These are phyloP conservation scores for Lepidochitona cinerea DNA, from an alignment of 2,888 invertebrate species.

Conservation along the genomic window DNA sequence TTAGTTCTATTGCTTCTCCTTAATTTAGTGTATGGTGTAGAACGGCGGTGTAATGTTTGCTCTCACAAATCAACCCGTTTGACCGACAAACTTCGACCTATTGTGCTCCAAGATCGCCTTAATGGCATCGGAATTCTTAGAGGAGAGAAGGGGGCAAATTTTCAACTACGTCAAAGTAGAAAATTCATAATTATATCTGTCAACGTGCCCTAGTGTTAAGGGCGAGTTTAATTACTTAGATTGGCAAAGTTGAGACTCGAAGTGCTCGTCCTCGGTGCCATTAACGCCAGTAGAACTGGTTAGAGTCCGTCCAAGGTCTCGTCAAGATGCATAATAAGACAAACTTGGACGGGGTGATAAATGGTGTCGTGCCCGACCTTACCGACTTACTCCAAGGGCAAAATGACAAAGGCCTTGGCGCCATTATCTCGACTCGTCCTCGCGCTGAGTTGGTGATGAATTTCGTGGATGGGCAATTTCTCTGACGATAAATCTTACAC, in stretches of 20 bases:
- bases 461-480: constrained; percentile 6
- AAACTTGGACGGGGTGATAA: not conserved
- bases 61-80: constrained; percentile 1
- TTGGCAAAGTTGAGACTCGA: not conserved
- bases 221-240: constrained; percentile 1
- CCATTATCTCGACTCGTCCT: not conserved
- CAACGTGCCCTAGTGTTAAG: not conserved
- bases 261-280: not conserved
- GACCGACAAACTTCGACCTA: not conserved
- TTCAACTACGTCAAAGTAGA: not conserved
- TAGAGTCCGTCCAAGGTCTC: constrained; percentile 1
- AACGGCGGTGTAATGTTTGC: not conserved
- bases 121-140: not conserved
- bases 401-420: constrained; percentile 1
- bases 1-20: too few species aligned
- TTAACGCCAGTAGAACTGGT: not conserved
- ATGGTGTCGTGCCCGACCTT: not conserved
- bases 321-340: not conserved
- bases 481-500: not conserved
- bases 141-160: not conserved
- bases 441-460: not conserved
- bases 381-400: not conserved
- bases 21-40: too few species aligned
- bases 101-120: not conserved
- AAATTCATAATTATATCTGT: constrained; percentile 9